Evolutionary conservation across 2,888 invertebrate genomes (phyloP), one percentile per base, ranked within the genome.

Genomic region (Hyposoter dolosus): DNA sequence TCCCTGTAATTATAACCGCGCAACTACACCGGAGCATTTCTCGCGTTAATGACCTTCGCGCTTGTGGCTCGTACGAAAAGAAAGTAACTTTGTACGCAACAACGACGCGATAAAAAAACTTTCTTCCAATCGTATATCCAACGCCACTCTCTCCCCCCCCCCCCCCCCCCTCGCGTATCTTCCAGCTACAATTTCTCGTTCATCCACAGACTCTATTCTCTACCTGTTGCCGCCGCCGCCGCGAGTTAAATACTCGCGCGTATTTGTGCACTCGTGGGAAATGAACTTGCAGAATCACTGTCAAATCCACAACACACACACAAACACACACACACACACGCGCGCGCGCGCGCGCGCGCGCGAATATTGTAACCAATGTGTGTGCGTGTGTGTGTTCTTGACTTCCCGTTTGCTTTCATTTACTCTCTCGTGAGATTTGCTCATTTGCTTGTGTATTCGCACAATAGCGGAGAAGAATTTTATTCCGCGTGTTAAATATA

Each of bases 41-140:
- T 32, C 32, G 90, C 91, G 92, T 92, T 93, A 93, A 93, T 93
- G 93, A 93, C 93, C 93, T 93, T 93, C 92, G 90, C 83, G 28
- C 10, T 32, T 7, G 45, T 76, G 60, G 72, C 88, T 86, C 89
- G 89, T 84, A 91, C 74, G 86, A 93, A 93, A 93, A 91, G 86
- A 86, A 86, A 86, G 86, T 86, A 81, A 81, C 60, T 92, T 88
- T 89, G 53, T 68, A 47, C 88, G 87, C 87, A 88, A 88, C 40
- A 40, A 23, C 6, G 1, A 19, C 23, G 80, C 66, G 83, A 60
- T 45, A 43, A 80, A 76, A 68, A 92, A 91, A 93, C 92, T 93
- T 93, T 93, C 92, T 89, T 91, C 89, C 85, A 71, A 87, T 87
- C 87, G 89, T 91, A 89, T 90, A 88, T 87, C 80, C 76, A 86